These are phyloP conservation scores for Empidonax traillii DNA, from an alignment of 2,113 vertebrate genomes.

Conservation along the genomic window DNA sequence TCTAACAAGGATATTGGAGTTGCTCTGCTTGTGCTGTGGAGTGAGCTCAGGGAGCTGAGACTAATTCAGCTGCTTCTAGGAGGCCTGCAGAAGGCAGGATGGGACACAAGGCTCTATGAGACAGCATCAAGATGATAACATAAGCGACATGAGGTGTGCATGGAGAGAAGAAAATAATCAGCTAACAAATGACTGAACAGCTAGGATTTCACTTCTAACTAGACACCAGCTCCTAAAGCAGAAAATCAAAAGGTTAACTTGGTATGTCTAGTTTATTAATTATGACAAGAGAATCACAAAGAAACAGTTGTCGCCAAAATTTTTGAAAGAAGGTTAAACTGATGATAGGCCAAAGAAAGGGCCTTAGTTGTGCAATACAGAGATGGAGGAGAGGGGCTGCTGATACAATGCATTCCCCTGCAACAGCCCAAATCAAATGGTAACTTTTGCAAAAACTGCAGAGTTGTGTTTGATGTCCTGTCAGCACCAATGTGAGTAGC, in stretches of 20 bases:
- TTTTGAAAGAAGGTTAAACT: neutral
- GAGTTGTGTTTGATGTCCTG: neutral
- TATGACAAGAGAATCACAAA: neutral
- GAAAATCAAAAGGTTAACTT: neutral
- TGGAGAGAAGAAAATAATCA: neutral
- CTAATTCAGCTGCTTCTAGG: neutral
- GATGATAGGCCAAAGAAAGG: neutral
- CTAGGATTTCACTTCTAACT: neutral
- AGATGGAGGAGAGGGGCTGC: neutral
- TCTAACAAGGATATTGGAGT: neutral
- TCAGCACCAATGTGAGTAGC: neutral
- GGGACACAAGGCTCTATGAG: neutral
- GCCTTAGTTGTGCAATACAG: neutral
- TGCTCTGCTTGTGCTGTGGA: neutral
- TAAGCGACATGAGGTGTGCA: neutral
- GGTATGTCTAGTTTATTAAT: neutral
- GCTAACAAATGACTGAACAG: neutral
- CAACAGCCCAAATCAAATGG: fast-evolving
- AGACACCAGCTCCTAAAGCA: neutral
- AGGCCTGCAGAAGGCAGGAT: neutral
- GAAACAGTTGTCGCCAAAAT: neutral
- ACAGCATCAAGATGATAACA: neutral
- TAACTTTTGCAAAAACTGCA: neutral
- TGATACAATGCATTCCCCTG: neutral
- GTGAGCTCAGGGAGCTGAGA: fast-evolving